Conservation (phyloP, 2,888 invertebrate genomes). For the Pelosia muscerda region DNA sequence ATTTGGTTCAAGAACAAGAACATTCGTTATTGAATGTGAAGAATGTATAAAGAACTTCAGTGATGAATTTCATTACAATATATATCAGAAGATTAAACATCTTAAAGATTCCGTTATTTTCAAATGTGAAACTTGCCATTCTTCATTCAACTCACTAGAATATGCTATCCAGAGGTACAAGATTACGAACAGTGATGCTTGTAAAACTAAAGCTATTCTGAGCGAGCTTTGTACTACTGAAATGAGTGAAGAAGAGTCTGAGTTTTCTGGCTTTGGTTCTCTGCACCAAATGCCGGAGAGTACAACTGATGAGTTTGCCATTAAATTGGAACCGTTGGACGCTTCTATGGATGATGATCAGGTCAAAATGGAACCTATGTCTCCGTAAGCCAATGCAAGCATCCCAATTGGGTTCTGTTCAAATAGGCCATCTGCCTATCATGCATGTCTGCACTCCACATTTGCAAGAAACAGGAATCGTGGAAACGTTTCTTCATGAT, state of each 20-base stretch:
- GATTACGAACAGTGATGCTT: conserved; percentile 46
- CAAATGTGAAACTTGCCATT: conserved; percentile 63
- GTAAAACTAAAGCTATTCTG: conserved; percentile 66
- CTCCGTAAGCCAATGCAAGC: conserved; percentile 32
- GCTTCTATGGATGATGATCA: conserved; percentile 25
- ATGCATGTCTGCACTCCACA: too few species aligned
- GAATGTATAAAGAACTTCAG: conserved; percentile 70
- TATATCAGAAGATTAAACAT: conserved; percentile 64
- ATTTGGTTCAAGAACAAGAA: conserved; percentile 58
- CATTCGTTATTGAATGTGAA: conserved; percentile 66
- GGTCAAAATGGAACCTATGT: conserved; percentile 60
- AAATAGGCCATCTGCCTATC: background rate
- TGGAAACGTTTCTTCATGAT: too few species aligned
- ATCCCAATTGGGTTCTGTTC: background rate
- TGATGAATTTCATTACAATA: conserved; percentile 57
- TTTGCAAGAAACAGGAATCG: too few species aligned
- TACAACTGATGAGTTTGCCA: conserved; percentile 55
- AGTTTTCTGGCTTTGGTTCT: conserved; percentile 53
- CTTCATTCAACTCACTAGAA: conserved; percentile 65
- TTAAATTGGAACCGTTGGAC: conserved; percentile 51
- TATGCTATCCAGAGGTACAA: conserved; percentile 69
- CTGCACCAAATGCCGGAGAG: conserved; percentile 66
- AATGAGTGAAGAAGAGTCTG: conserved; percentile 71
- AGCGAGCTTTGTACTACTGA: conserved; percentile 76
- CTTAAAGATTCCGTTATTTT: conserved; percentile 63